Conservation (phyloP, 2,113 vertebrate species). For the Glareola pratincola region DNA sequence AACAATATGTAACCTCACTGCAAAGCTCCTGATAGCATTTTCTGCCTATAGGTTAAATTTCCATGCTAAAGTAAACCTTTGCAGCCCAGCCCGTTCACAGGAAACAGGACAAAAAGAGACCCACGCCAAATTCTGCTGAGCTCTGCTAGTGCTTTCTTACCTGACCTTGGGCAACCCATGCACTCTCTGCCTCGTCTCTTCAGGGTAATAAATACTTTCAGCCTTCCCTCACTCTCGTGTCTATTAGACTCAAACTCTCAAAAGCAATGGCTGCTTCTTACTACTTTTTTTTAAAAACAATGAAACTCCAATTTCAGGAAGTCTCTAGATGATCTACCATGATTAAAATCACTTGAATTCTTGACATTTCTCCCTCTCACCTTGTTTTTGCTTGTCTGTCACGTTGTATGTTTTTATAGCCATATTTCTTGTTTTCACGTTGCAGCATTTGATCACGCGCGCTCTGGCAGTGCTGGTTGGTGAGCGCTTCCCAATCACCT, state of each 20-base stretch:
- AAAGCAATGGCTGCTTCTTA: not conserved
- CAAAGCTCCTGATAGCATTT: not conserved
- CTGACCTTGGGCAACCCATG: not conserved
- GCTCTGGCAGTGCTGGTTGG: not conserved
- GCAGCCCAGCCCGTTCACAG: not conserved
- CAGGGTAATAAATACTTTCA: not conserved
- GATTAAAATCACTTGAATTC: not conserved
- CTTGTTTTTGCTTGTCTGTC: not conserved
- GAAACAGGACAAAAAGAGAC: not conserved
- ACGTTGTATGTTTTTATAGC: not conserved
- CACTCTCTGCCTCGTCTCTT: not conserved
- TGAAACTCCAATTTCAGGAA: not conserved
- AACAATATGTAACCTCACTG: not conserved
- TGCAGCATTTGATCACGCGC: not conserved
- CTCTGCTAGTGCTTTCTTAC: not conserved
- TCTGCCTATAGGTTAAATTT: not conserved
- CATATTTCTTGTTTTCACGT: not conserved
- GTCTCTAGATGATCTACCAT: not conserved
- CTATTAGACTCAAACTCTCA: not conserved
- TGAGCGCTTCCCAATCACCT: not conserved
- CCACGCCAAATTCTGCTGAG: not conserved
- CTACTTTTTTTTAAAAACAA: not conserved
- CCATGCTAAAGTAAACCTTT: not conserved
- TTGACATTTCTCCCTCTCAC: not conserved
- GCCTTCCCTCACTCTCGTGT: not conserved